A percentile compares a stretch with the other conserved stretches of the same genome.
Conservation (phyloP, 2,888 invertebrate genomes). For the Hypolimnas misippus region DNA sequence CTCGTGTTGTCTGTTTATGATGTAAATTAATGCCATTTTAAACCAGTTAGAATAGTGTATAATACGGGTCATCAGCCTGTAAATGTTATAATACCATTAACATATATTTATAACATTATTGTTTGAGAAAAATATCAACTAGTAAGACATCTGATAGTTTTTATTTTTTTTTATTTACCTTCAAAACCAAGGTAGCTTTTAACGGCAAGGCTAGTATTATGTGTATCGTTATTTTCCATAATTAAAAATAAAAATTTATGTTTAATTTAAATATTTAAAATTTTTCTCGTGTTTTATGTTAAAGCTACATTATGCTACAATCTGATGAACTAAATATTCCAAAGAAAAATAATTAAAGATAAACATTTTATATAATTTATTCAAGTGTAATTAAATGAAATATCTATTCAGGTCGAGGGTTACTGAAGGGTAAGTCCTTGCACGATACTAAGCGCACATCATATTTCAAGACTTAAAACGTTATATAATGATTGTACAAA, state of each 20-base stretch:
- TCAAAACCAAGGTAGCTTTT: too few species aligned
- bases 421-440: slow-evolving; percentile 27
- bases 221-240: too few species aligned
- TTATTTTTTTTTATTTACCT: too few species aligned
- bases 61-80: neutral
- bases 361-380: neutral
- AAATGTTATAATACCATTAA: neutral
- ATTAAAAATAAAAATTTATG: neutral
- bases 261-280: neutral
- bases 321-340: neutral
- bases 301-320: neutral
- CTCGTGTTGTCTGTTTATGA: too few species aligned
- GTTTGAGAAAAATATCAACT: neutral
- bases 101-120: neutral
- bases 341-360: neutral
- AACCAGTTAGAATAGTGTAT: neutral
- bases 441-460: slow-evolving; percentile 20
- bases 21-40: neutral
- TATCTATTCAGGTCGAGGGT: slow-evolving; percentile 31
- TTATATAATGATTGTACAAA: neutral
- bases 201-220: too few species aligned
- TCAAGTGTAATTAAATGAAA: slow-evolving; percentile 19
- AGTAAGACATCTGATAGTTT: too few species aligned
- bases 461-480: slow-evolving; percentile 17
- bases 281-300: neutral